phyloP scores from a whole-genome alignment of 2,797 vertebrate genomes.

The Notolabrus celidotus region DNA sequence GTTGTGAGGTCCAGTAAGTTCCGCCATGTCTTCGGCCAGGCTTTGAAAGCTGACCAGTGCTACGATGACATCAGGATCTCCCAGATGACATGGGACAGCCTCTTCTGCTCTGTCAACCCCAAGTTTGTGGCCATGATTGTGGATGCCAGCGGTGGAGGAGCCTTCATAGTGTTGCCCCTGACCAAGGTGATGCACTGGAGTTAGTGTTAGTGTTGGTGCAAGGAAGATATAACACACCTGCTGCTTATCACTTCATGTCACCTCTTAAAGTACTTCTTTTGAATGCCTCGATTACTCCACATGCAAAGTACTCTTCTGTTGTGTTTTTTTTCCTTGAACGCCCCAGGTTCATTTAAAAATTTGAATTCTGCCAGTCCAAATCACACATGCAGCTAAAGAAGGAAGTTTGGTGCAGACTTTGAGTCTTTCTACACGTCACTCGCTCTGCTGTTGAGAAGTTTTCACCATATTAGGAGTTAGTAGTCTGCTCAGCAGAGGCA shows the following conservation, averaged over 20 bases:
- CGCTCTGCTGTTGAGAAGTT: conserved; percentile 60
- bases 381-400: conserved; percentile 66
- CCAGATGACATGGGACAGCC: conserved; percentile 96
- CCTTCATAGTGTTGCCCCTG: conserved; percentile 92
- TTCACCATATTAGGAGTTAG: conserved; percentile 88
- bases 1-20: conserved; percentile 94
- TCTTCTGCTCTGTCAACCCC: conserved; percentile 93
- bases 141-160: conserved; percentile 93
- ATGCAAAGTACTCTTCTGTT: background rate
- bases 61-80: conserved; percentile 95
- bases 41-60: conserved; percentile 91
- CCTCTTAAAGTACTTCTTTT: conserved; percentile 18
- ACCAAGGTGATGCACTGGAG: conserved; percentile 84
- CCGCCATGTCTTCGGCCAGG: conserved; percentile 94
- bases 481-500: conserved; percentile 70
- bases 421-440: conserved; percentile 68
- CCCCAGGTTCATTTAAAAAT: background rate
- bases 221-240: background rate
- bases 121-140: conserved; percentile 95
- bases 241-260: background rate
- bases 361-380: conserved; percentile 29
- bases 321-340: background rate
- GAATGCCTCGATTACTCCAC: conserved; percentile 1
- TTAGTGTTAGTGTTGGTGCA: too few relatives aligned
- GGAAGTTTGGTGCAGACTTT: conserved; percentile 81